A percentile compares a stretch with the other conserved stretches of the same genome.
Conservation (phyloP, 2,797 vertebrate genomes). For the Coilia nasus region DNA sequence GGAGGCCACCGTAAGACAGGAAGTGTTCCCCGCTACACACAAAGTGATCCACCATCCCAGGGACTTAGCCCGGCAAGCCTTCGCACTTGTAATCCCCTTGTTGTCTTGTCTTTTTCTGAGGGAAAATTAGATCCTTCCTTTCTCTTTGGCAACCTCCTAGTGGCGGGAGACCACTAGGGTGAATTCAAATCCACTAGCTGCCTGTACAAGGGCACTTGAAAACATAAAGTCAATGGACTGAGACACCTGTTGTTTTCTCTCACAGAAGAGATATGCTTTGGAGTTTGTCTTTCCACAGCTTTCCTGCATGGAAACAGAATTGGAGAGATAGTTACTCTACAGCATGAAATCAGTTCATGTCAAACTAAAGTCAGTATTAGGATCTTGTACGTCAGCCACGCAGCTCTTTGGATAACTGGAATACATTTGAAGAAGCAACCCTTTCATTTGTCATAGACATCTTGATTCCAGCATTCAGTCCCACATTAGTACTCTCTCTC, state of each 20-base stretch:
- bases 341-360: background rate
- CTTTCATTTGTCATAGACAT: background rate
- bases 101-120: conserved; percentile 50
- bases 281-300: conserved; percentile 57
- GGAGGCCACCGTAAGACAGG: conserved; percentile 68
- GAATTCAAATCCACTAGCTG: conserved; percentile 1
- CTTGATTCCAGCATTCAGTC: background rate
- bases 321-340: background rate
- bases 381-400: background rate
- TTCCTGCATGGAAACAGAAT: conserved; percentile 53
- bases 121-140: conserved; percentile 36
- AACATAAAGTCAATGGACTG: conserved; percentile 37
- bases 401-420: background rate
- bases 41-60: conserved; percentile 95
- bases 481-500: background rate
- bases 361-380: background rate
- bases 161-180: background rate
- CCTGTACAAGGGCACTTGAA: conserved; percentile 40
- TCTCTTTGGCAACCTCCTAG: conserved; percentile 41
- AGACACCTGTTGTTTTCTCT: conserved; percentile 53
- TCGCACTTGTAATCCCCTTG: conserved; percentile 40
- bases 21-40: conserved; percentile 89
- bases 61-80: conserved; percentile 40
- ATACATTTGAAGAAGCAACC: background rate
- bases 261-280: conserved; percentile 21